Evolutionary conservation across 2,113 vertebrate genomes (phyloP).

Genomic region (Lontra canadensis): DNA sequence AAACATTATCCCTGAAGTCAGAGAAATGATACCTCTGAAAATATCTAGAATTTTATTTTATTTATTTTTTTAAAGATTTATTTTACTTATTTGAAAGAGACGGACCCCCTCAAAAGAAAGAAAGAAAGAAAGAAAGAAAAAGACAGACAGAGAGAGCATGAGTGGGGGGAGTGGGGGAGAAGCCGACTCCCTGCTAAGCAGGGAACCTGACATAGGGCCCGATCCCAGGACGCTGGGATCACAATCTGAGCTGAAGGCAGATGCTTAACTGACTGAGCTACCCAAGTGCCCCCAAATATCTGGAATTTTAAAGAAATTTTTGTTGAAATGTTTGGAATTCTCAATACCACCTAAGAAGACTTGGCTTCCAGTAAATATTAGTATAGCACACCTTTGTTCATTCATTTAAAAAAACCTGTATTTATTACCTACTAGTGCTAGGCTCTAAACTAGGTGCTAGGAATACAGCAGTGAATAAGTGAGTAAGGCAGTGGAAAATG

Average conservation of each 20-base stretch:
- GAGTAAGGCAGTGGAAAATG: neutral
- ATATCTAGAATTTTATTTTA: neutral
- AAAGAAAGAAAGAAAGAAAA: too few relatives aligned
- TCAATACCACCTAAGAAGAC: slow-evolving; percentile 15
- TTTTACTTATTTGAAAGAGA: neutral
- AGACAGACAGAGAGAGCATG: too few relatives aligned
- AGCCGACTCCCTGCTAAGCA: neutral
- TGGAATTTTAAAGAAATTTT: slow-evolving; percentile 18
- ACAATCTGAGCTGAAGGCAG: neutral
- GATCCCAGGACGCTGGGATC: neutral
- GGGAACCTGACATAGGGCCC: neutral
- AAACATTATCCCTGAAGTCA: neutral
- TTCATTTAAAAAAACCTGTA: neutral
- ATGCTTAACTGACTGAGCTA: neutral
- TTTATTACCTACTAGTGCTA: neutral
- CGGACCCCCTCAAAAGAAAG: too few relatives aligned
- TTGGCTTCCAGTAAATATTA: neutral
- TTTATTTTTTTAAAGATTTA: neutral
- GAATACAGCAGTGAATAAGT: neutral
- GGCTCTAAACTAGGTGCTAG: neutral
- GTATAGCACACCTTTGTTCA: neutral
- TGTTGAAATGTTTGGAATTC: slow-evolving; percentile 53
- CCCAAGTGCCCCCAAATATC: neutral
- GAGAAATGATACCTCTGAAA: slow-evolving; percentile 27
- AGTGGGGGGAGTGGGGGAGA: too few relatives aligned